A percentile compares a stretch with the other conserved stretches of the same genome.
These are phyloP conservation scores for Xyrauchen texanus DNA, from an alignment of 2,113 vertebrate species.

Conservation along the genomic window DNA sequence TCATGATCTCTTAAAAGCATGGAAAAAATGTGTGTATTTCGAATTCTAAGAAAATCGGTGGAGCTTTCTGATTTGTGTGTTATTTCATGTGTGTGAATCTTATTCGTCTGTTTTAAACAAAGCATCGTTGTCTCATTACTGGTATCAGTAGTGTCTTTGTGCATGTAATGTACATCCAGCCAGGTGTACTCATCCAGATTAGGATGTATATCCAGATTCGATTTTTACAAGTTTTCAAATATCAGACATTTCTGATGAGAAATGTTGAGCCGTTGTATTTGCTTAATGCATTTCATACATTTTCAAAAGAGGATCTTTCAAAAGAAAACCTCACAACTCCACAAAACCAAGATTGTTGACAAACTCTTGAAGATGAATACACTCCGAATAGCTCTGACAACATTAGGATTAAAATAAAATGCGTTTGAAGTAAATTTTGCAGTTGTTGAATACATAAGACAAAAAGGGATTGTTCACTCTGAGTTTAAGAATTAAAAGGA, in stretches of 20 bases:
- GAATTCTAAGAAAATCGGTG: too few relatives aligned
- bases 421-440: slow-evolving; percentile 4
- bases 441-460: slow-evolving; percentile 14
- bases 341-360: neutral
- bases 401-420: slow-evolving; percentile 22
- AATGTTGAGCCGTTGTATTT: neutral
- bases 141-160: too few relatives aligned
- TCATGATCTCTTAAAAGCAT: too few relatives aligned
- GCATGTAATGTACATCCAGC: too few relatives aligned
- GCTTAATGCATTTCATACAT: neutral
- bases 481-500: slow-evolving; percentile 26
- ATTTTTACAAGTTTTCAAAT: neutral
- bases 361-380: neutral
- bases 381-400: slow-evolving; percentile 24
- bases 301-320: neutral
- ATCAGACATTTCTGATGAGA: neutral
- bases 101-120: too few relatives aligned
- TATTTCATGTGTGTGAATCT: too few relatives aligned
- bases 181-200: too few relatives aligned
- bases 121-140: too few relatives aligned
- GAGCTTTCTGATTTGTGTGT: too few relatives aligned
- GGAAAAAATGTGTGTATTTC: too few relatives aligned
- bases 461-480: slow-evolving; percentile 1
- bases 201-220: too few relatives aligned
- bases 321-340: neutral